These are phyloP conservation scores for Chelonoidis abingdonii DNA, from an alignment of 2,113 vertebrate species.

Conservation along the genomic window DNA sequence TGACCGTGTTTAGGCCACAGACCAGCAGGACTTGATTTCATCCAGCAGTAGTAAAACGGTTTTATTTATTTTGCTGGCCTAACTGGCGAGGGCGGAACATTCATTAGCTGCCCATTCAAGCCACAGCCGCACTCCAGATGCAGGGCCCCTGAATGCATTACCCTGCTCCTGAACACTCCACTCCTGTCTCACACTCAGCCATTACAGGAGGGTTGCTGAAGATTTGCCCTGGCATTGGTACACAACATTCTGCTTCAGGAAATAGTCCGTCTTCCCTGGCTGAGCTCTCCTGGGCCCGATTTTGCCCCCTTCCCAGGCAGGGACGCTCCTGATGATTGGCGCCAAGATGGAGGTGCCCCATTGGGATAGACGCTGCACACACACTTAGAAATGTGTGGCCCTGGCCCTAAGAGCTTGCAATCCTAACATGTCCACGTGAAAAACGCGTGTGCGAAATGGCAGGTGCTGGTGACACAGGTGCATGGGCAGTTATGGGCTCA, in stretches of 20 bases:
- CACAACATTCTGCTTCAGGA: background rate
- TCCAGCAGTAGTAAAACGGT: slow-evolving; percentile 51
- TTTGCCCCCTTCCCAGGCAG: background rate
- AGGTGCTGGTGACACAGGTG: too few relatives aligned
- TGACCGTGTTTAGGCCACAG: slow-evolving; percentile 70
- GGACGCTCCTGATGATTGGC: background rate
- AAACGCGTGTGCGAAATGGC: too few relatives aligned
- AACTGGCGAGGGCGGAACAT: slow-evolving; percentile 58
- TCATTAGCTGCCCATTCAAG: slow-evolving; percentile 40
- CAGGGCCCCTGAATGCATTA: background rate
- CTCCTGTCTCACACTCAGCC: rapidly evolving
- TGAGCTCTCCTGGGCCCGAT: background rate
- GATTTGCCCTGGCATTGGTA: background rate
- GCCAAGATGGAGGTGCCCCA: background rate
- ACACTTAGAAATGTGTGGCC: background rate
- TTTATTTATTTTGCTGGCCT: slow-evolving; percentile 72
- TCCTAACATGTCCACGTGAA: background rate
- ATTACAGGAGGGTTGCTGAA: background rate
- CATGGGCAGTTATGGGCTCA: background rate
- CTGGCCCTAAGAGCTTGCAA: background rate
- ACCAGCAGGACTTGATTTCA: slow-evolving; percentile 71
- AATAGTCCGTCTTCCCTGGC: background rate
- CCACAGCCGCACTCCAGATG: slow-evolving; percentile 51
- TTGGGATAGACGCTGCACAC: background rate
- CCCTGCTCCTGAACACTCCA: background rate